Evolutionary conservation across 1,140 invertebrate species (phyloP).

Genomic region (Hyposmocoma kahamanoa): DNA sequence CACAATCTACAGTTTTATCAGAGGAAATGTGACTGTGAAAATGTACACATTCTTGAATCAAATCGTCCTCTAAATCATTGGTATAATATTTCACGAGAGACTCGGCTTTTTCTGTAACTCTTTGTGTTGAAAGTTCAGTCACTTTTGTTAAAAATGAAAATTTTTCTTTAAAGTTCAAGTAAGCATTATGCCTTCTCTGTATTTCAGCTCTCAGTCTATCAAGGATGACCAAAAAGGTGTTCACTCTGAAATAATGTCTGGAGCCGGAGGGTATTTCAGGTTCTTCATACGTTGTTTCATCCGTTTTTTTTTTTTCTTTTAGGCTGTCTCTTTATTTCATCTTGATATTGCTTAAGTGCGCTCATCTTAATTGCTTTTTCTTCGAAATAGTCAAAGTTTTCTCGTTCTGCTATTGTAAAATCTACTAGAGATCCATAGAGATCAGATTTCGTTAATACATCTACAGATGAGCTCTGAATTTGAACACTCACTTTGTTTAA

Average conservation of each 20-base stretch:
- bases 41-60: neutral
- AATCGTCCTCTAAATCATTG: neutral
- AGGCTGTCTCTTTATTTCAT: neutral
- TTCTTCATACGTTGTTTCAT: neutral
- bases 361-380: conserved; percentile 16
- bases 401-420: conserved; percentile 17
- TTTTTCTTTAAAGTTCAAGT: neutral
- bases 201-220: neutral
- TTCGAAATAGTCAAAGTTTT: conserved; percentile 19
- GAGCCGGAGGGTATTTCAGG: neutral
- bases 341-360: neutral
- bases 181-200: neutral
- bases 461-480: conserved; percentile 19
- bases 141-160: neutral
- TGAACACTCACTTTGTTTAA: conserved; percentile 19
- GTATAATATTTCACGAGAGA: neutral
- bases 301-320: neutral
- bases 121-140: neutral
- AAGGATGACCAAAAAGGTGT: neutral
- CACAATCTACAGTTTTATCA: neutral
- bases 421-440: conserved; percentile 13
- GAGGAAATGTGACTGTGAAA: neutral
- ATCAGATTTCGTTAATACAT: conserved; percentile 21
- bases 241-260: neutral
- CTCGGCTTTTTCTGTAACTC: neutral